Evolutionary conservation across 2,888 invertebrate genomes (phyloP).

Genomic region (Monoplex corrugatus): DNA sequence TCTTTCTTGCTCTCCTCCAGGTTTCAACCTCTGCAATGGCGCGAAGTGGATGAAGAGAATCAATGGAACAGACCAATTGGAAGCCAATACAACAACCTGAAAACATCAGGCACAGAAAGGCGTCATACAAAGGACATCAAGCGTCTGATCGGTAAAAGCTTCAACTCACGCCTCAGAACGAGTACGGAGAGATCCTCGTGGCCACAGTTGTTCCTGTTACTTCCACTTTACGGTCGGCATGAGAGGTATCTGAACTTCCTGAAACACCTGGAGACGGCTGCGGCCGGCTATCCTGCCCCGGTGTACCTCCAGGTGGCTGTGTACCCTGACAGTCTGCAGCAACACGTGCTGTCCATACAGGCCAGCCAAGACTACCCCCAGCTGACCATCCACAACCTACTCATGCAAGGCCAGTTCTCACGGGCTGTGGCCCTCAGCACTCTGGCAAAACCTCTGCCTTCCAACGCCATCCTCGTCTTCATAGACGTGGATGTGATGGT

Average conservation of each 20-base stretch:
- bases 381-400: not conserved
- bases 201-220: not conserved
- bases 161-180: no score
- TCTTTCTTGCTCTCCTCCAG: constrained; percentile 15
- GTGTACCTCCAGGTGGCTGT: constrained; percentile 29
- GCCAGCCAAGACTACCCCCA: not conserved
- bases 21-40: constrained; percentile 25
- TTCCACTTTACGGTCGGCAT: constrained; percentile 35
- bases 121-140: no score
- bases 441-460: not conserved
- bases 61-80: no score
- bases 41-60: not conserved
- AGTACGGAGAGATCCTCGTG: not conserved
- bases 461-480: constrained; percentile 15
- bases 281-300: not conserved
- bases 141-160: no score
- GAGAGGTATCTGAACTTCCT: constrained; percentile 22
- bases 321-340: not conserved
- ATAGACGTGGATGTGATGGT: constrained; percentile 44
- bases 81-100: no score
- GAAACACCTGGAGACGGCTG: not conserved
- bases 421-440: constrained; percentile 26
- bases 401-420: constrained; percentile 6
- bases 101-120: no score
- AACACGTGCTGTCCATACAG: not conserved